phyloP scores from a whole-genome alignment of 2,113 vertebrate genomes.

The Mustela nigripes region DNA sequence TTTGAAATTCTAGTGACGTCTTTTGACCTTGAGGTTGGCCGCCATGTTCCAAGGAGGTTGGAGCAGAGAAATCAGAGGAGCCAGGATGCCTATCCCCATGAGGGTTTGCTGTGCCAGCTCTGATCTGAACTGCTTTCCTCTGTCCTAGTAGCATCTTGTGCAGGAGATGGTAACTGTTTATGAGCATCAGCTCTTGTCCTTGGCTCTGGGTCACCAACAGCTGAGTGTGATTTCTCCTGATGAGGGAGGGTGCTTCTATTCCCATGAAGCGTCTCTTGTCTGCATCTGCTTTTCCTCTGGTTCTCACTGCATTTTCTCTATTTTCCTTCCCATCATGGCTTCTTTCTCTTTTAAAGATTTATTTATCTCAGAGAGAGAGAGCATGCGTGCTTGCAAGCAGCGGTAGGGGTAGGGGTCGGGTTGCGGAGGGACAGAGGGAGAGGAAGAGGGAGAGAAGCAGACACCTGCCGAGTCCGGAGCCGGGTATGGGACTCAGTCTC shows the following conservation, averaged over 20 bases:
- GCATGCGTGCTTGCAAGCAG: neutral
- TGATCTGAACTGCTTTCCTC: neutral
- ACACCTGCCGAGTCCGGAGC: neutral
- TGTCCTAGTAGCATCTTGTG: slow-evolving; percentile 1
- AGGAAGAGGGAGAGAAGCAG: neutral
- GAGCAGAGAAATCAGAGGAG: slow-evolving; percentile 39
- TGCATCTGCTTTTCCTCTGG: neutral
- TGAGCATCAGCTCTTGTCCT: neutral
- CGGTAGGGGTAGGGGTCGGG: too few species aligned
- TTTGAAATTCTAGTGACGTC: slow-evolving; percentile 3
- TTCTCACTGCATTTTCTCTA: neutral
- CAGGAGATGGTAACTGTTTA: slow-evolving; percentile 26
- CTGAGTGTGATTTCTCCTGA: slow-evolving; percentile 37
- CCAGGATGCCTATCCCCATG: neutral
- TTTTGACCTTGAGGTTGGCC: slow-evolving; percentile 29
- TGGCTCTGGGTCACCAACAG: slow-evolving; percentile 17
- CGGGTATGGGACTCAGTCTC: too few species aligned
- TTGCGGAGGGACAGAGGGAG: neutral
- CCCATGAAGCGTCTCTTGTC: neutral
- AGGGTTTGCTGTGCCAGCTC: neutral
- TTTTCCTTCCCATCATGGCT: neutral
- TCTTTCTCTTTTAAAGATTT: neutral
- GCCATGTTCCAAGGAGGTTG: slow-evolving; percentile 22
- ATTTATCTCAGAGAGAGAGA: neutral
- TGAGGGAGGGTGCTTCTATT: neutral